Evolutionary conservation across 2,888 invertebrate genomes (phyloP), one percentile per base, ranked within the genome.

Genomic region (Dusona sp.): DNA sequence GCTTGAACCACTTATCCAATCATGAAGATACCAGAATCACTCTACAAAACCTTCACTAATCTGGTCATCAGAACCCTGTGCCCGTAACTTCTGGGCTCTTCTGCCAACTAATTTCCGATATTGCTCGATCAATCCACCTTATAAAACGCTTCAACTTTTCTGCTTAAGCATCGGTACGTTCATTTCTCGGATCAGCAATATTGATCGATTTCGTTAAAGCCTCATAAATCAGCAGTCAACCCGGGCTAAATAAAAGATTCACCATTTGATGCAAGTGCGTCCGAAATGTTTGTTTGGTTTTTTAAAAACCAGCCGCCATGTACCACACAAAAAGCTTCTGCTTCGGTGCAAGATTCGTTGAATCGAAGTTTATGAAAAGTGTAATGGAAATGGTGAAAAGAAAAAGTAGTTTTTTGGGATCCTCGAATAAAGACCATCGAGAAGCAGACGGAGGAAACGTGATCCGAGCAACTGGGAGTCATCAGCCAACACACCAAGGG

Each of bases 221-320:
- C 57, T 68, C 61, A 11, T 42, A 2, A 2, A 42, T 42, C 42
- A 42, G 42, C 42, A 42, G 61, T 19, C 64, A 25, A 64, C 65
- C 51, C 38, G 25, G 29, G 87, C 86, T 86, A 85, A 86, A 81
- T 83, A 83, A 83, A 85, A 85, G 84, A 74, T 88, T 82, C 83
- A 86, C 86, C 8, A 42, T 67, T 48, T 0, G 70, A 48, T 45
- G 9, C 38, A 36, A 45, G 0, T 42, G 42, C 51, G 61, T 79
- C 74, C 65, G 65, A 84, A 19, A 73, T 84, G 73, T 84, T 78
- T 73, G 36, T 83, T 83, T 61, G 61, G 19, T 54, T 65, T 36
- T 54, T 42, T 68, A 9, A 38, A 38, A 67, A 67, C n/a, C n/a
- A n/a, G 19, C 29, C 11, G 61, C 9, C 11, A 25, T 25, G 22